Percentiles rank a stretch among this genome's conserved stretches.
These are phyloP conservation scores for Pteropus rufus DNA, from an alignment of 2,797 vertebrate species.

Conservation along the genomic window DNA sequence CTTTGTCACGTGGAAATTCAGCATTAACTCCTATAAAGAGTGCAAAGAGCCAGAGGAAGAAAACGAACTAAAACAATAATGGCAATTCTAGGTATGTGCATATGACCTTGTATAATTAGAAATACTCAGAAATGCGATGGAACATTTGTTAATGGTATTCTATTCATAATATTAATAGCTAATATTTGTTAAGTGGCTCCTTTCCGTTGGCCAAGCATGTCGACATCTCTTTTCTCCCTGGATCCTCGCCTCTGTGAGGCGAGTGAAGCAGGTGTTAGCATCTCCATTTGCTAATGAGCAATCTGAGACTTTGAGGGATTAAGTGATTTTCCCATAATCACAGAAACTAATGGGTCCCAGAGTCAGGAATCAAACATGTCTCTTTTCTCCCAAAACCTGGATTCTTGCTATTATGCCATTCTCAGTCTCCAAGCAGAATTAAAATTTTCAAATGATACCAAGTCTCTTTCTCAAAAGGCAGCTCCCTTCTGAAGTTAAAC, in stretches of 20 bases:
- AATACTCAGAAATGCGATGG: no score
- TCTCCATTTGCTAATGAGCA: not conserved
- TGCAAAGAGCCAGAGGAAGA: not conserved
- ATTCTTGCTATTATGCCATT: not conserved
- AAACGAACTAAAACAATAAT: rapidly evolving
- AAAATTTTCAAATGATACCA: not conserved
- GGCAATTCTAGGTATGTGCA: rapidly evolving
- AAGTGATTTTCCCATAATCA: not conserved
- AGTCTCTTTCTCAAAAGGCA: not conserved
- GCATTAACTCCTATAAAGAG: not conserved
- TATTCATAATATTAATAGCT: not conserved
- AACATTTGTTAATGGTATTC: not conserved
- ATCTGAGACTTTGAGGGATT: not conserved
- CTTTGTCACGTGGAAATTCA: not conserved
- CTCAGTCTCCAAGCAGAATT: not conserved
- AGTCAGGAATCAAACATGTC: not conserved
- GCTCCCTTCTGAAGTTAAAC: not conserved
- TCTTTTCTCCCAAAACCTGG: not conserved
- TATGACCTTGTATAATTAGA: rapidly evolving
- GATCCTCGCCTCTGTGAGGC: not conserved
- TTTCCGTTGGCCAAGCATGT: not conserved
- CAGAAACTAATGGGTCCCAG: not conserved
- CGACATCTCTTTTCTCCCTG: not conserved
- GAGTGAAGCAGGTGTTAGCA: not conserved
- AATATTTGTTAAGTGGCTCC: not conserved